phyloP scores from a whole-genome alignment of 1,140 invertebrate genomes.

The Notospermus geniculatus region DNA sequence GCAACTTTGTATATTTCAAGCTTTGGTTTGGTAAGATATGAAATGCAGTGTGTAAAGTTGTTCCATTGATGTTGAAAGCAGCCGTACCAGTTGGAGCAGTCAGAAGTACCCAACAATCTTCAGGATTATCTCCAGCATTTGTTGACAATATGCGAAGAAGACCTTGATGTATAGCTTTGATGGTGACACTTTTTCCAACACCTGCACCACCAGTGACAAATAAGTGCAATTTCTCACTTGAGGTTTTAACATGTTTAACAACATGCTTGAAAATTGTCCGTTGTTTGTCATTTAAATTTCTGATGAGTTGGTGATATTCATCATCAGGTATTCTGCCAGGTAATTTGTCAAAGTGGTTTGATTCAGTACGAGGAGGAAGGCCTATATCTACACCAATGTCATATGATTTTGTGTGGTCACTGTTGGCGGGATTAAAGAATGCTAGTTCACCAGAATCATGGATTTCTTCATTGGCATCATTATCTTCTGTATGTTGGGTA shows the following conservation, averaged over 20 bases:
- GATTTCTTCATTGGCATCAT: not conserved
- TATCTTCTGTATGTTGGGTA: not conserved
- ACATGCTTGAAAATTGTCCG: not conserved
- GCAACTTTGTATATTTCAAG: slow-evolving; percentile 10
- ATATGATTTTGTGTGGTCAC: not conserved
- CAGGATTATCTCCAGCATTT: slow-evolving; percentile 2
- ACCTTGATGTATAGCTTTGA: slow-evolving; percentile 20
- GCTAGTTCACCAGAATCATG: not conserved
- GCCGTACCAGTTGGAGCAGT: slow-evolving; percentile 12
- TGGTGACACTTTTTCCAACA: slow-evolving; percentile 22
- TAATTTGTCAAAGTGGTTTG: not conserved
- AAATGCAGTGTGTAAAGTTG: slow-evolving; percentile 19
- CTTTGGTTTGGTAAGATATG: slow-evolving; percentile 3
- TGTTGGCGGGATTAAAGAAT: slow-evolving; percentile 1
- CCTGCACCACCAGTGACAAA: slow-evolving; percentile 23
- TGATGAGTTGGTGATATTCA: slow-evolving; percentile 5
- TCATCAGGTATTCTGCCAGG: not conserved
- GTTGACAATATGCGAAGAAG: slow-evolving; percentile 13
- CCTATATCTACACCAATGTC: slow-evolving; percentile 3
- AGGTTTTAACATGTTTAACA: not conserved
- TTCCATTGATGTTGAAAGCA: slow-evolving; percentile 19
- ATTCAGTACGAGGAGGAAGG: not conserved
- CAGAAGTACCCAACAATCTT: slow-evolving; percentile 17
- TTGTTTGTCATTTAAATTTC: not conserved
- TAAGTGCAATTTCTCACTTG: slow-evolving; percentile 10